Evolutionary conservation across 2,113 vertebrate genomes (phyloP), one percentile per base, ranked within the genome.

Genomic region (Osmerus mordax): DNA sequence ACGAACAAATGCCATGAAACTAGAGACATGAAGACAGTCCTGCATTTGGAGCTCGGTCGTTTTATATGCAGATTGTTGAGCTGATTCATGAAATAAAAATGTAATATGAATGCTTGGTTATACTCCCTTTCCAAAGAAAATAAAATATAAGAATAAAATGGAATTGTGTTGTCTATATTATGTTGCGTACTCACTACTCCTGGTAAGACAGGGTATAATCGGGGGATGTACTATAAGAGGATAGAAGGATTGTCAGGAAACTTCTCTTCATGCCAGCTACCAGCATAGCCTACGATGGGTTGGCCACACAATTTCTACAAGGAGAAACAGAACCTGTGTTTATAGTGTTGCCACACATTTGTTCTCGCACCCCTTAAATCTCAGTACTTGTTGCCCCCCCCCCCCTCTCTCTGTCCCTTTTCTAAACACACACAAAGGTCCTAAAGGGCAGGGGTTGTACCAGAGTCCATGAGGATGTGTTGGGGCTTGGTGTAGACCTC

Each of bases 41-140:
- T 87, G 74, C 16, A 28, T 89, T 89, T 88, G 78, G 78, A 83
- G 86, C 86, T 89, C 77, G 51, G 66, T 79, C 73, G 78, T 84
- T 89, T 88, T 32, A 70, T 83, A 77, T 86, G 67, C 78, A 71
- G 78, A 80, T 72, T 76, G 71, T 62, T 84, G 82, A 86, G 82
- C 85, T 88, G 78, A 77, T 72, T 80, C 73, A 72, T 81, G 59
- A 71, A 78, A 78, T 78, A 64, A 79, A 79, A 56, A 75, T 83
- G 81, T 88, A 79, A 85, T 87, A 88, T 79, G 78, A 87, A 89
- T 84, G 89, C 88, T 90, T 91, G 83, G 78, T 89, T 87, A 89
- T 88, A 87, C 68, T 84, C 83, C 83, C 80, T 91, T 87, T 89
- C 84, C 84, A 86, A 91, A 91, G 83, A 88, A 88, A 87, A 88